Conservation (phyloP, 2,113 vertebrate genomes). For the Lucifuga dentata region DNA sequence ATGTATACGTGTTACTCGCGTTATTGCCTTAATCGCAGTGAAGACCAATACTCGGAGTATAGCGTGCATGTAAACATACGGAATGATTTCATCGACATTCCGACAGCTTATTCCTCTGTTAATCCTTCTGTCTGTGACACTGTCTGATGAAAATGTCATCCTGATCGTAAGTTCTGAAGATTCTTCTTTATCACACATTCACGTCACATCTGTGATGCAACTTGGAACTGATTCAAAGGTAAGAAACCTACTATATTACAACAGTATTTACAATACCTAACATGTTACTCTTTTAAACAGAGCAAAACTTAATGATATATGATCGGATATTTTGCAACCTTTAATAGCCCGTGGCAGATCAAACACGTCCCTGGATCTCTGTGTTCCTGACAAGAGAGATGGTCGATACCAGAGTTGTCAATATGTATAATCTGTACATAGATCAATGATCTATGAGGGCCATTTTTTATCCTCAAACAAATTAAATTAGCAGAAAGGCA, state of each 20-base stretch:
- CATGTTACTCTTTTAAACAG: constrained; percentile 77
- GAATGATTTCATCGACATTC: constrained; percentile 51
- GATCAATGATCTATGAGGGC: constrained; percentile 46
- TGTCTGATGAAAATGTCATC: background rate
- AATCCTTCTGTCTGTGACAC: constrained; percentile 33
- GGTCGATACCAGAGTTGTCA: constrained; percentile 51
- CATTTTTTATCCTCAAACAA: constrained; percentile 39
- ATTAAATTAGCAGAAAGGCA: constrained; percentile 28
- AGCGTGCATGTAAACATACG: no score
- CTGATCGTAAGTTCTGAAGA: constrained; percentile 30
- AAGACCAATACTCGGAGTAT: no score
- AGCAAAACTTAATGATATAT: constrained; percentile 65
- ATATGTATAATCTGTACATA: constrained; percentile 46
- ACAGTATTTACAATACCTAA: constrained; percentile 73
- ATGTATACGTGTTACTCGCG: no score
- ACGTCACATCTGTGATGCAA: constrained; percentile 59
- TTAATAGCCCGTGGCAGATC: constrained; percentile 55
- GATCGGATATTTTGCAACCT: constrained; percentile 56
- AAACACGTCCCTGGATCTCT: constrained; percentile 66
- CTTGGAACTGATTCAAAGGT: constrained; percentile 52
- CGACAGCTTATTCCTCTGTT: constrained; percentile 32
- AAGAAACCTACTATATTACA: constrained; percentile 62
- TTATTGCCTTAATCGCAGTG: no score
- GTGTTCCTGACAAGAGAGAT: constrained; percentile 70
- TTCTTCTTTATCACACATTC: constrained; percentile 49